Evolutionary conservation across 2,113 vertebrate genomes (phyloP).

Genomic region (Neolamprologus caudopunctatus): DNA sequence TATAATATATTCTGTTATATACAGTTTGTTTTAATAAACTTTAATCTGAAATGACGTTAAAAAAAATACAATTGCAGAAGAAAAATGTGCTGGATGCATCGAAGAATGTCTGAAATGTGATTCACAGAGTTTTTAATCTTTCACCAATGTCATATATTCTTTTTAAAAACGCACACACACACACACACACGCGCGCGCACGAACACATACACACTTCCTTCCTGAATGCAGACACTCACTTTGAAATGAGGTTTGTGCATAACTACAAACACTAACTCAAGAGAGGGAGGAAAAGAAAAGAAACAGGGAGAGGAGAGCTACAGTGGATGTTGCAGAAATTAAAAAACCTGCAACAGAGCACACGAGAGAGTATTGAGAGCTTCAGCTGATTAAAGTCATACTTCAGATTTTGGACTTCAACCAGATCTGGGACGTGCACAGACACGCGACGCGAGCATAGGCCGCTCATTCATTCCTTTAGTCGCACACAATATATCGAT

Average conservation of each 20-base stretch:
- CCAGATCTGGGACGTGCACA: not conserved
- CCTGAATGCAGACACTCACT: not conserved
- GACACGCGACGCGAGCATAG: not conserved
- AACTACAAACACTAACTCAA: conserved; percentile 57
- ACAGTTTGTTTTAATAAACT: conserved; percentile 18
- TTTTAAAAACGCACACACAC: not conserved
- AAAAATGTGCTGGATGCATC: not conserved
- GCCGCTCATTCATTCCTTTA: not conserved
- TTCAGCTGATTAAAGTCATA: conserved; percentile 27
- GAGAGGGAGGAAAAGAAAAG: not conserved
- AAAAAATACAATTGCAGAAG: conserved; percentile 19
- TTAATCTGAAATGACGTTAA: conserved; percentile 23
- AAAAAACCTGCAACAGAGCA: conserved; percentile 40
- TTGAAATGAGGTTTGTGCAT: conserved; percentile 60
- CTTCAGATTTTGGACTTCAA: not conserved
- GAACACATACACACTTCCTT: not conserved
- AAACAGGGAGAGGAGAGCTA: conserved; percentile 19
- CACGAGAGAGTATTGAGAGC: conserved; percentile 1
- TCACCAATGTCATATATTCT: not conserved
- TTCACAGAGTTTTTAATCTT: not conserved
- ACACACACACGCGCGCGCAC: not conserved
- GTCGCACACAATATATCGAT: not conserved
- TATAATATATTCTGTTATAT: conserved; percentile 35
- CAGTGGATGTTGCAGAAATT: conserved; percentile 45
- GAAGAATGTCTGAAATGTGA: not conserved